Evolutionary conservation across 2,113 vertebrate genomes (phyloP).

Genomic region (Sardina pilchardus): DNA sequence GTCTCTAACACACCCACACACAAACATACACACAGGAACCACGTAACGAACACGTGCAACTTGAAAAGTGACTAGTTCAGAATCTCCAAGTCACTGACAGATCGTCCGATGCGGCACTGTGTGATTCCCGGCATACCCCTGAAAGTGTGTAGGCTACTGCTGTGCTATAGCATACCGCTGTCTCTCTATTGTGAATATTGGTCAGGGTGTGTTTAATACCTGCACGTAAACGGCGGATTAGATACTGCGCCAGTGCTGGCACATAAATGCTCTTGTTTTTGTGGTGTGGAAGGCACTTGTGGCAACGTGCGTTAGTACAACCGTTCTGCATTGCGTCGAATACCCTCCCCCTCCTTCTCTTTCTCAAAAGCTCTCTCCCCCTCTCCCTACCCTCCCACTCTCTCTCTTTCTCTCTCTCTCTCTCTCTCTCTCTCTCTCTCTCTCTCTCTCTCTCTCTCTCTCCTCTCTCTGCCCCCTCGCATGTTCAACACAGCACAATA

Average conservation of each 20-base stretch:
- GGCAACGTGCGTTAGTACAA: conserved; percentile 69
- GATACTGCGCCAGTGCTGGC: conserved; percentile 67
- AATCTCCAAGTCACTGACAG: background rate
- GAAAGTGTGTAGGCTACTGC: background rate
- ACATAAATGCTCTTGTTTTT: conserved; percentile 61
- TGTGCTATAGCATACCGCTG: background rate
- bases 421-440: conserved; percentile 35
- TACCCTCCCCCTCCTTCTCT: conserved; percentile 65
- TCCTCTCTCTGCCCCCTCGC: conserved; percentile 54
- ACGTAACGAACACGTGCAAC: conserved; percentile 3
- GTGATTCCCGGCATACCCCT: background rate
- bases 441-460: conserved; percentile 41
- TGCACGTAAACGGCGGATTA: conserved; percentile 48
- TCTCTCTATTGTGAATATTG: conserved; percentile 25
- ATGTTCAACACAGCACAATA: conserved; percentile 64
- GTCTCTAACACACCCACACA: background rate
- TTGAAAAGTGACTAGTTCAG: background rate
- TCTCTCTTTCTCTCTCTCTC: conserved; percentile 40
- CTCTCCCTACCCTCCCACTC: background rate
- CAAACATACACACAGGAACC: background rate
- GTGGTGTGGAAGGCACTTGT: conserved; percentile 67
- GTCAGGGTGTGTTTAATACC: conserved; percentile 25
- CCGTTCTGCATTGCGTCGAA: conserved; percentile 82
- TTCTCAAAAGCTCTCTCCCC: background rate
- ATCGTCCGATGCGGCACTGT: conserved; percentile 13